phyloP scores from a whole-genome alignment of 1,140 invertebrate genomes.

The Temnothorax longispinosus region DNA sequence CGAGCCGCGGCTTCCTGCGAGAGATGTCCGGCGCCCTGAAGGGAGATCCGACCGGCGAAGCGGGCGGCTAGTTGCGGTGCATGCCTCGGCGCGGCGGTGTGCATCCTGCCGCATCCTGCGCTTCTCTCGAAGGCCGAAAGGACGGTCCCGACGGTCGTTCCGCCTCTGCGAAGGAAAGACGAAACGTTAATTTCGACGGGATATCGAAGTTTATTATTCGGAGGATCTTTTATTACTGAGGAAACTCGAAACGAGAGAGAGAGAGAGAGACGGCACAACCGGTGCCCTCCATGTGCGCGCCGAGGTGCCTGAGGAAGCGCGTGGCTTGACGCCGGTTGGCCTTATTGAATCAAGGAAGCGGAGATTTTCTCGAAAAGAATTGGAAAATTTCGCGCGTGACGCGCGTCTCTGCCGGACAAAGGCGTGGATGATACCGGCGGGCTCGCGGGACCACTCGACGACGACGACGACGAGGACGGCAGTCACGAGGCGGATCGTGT shows the following conservation, averaged over 20 bases:
- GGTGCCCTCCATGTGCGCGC: slow-evolving; percentile 20
- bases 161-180: background rate
- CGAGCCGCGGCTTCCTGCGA: slow-evolving; percentile 4
- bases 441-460: slow-evolving; percentile 1
- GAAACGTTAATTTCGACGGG: background rate
- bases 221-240: background rate
- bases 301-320: slow-evolving; percentile 2
- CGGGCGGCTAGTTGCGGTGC: slow-evolving; percentile 58
- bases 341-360: too few species aligned
- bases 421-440: slow-evolving; percentile 46
- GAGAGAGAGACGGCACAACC: too few species aligned
- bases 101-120: slow-evolving; percentile 13
- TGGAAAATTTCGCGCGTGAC: too few species aligned
- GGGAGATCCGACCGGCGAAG: slow-evolving; percentile 59
- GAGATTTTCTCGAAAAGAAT: background rate
- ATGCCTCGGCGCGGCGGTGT: slow-evolving; percentile 38
- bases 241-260: too few species aligned
- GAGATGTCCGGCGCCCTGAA: slow-evolving; percentile 69
- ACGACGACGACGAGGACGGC: slow-evolving; percentile 21
- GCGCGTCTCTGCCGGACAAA: background rate
- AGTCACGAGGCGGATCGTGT: slow-evolving; percentile 41
- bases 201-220: background rate
- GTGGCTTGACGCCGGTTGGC: slow-evolving; percentile 22
- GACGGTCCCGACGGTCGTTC: background rate
- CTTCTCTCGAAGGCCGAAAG: slow-evolving; percentile 14